phyloP scores from a whole-genome alignment of 2,888 invertebrate genomes.

The Scrobipalpa atriplicella region DNA sequence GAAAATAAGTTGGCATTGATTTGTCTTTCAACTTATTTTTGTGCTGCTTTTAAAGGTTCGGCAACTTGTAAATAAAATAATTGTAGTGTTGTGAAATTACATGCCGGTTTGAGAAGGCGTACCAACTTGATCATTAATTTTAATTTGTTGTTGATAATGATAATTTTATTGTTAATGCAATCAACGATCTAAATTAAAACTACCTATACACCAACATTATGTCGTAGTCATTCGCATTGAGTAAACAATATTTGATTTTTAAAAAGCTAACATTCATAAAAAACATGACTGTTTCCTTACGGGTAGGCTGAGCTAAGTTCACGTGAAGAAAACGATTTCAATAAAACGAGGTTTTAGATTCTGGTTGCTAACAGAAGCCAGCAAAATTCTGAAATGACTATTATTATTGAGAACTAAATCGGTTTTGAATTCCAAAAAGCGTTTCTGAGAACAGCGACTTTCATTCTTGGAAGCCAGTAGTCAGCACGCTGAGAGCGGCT shows the following conservation, averaged over 20 bases:
- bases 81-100: not conserved
- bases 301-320: too few relatives aligned
- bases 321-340: too few relatives aligned
- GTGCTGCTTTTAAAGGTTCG: not conserved
- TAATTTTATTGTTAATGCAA: slow-evolving; percentile 8
- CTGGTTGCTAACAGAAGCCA: too few relatives aligned
- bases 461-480: not conserved
- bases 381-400: not conserved
- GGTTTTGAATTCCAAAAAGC: slow-evolving; percentile 1
- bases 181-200: not conserved
- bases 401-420: not conserved
- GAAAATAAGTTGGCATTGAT: slow-evolving; percentile 16
- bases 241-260: too few relatives aligned
- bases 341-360: too few relatives aligned
- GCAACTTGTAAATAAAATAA: not conserved
- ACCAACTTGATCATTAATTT: not conserved
- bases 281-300: too few relatives aligned
- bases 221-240: too few relatives aligned
- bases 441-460: not conserved
- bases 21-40: slow-evolving; percentile 7
- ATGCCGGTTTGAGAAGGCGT: not conserved
- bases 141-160: slow-evolving; percentile 6
- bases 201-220: too few relatives aligned
- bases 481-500: not conserved
- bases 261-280: too few relatives aligned